Percentiles rank a stretch among this genome's conserved stretches.
Evolutionary conservation across 2,888 invertebrate species (phyloP).

Genomic region (Melolontha melolontha): DNA sequence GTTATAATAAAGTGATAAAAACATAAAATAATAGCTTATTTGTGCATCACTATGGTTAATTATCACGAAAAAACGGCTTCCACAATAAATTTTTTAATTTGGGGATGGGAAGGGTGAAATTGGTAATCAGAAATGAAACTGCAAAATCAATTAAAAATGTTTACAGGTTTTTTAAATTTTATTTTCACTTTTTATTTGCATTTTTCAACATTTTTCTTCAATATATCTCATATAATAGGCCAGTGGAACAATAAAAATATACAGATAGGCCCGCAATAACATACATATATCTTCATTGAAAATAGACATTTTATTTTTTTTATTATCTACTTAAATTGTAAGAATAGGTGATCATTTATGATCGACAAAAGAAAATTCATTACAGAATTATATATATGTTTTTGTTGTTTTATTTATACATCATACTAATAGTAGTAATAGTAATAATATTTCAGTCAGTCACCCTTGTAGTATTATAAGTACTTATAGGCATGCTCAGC

Average conservation of each 20-base stretch:
- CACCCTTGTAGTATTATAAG: constrained; percentile 59
- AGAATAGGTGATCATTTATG: constrained; percentile 54
- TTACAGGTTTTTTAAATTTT: constrained; percentile 45
- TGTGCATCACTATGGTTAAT: no score
- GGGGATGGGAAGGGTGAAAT: no score
- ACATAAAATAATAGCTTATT: no score
- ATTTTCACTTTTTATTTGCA: constrained; percentile 48
- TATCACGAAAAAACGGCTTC: no score
- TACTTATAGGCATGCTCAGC: constrained; percentile 56
- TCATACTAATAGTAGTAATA: constrained; percentile 44
- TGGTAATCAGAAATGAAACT: constrained; percentile 33
- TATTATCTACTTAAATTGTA: constrained; percentile 54
- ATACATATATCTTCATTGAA: constrained; percentile 63
- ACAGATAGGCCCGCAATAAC: constrained; percentile 62
- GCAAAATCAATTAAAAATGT: constrained; percentile 44
- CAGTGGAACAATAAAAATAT: constrained; percentile 64
- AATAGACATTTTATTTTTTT: constrained; percentile 59
- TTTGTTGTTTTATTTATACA: constrained; percentile 21
- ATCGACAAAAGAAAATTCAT: constrained; percentile 20
- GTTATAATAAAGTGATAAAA: no score
- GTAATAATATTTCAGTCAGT: constrained; percentile 56
- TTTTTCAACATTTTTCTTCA: constrained; percentile 60
- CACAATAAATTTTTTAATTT: no score
- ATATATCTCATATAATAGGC: constrained; percentile 59
- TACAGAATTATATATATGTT: constrained; percentile 26